Evolutionary conservation across 1,140 invertebrate genomes (phyloP), one percentile per base, ranked within the genome.

Genomic region (Trypoxylus dichotomus): DNA sequence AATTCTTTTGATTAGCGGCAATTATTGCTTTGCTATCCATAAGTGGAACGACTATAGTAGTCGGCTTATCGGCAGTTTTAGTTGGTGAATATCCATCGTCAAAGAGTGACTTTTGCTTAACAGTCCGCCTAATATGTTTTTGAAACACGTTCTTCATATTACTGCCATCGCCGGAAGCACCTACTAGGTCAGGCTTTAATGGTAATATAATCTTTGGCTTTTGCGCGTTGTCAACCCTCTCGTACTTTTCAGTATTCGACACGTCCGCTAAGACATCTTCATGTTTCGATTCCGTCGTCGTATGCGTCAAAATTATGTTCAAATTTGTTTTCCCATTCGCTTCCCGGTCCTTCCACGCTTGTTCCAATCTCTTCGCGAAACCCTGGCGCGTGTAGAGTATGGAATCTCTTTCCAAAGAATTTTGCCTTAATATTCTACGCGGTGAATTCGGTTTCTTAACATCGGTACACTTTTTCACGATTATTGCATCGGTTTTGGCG

Each of bases 371-470:
- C 74, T 89, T 88, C 0, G 89, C 87, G 5, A 90, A 78, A 74
- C 90, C 87, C 73, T 90, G 87, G 32, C 88, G 85, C 0, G 89
- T 88, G 21, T 89, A 88, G 0, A 90, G 82, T 25, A 90, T 87
- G 0, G 89, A 85, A 3, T 88, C 87, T 77, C 88, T 88, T 21
- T 41, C 41, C 21, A 83, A 24, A 7, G 78, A 83, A 24, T 54
- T 71, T n/a, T 81, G 81, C 32, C 47, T 78, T 7, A 79, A 79
- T 19, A 82, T 41, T 76, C 80, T 82, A 3, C 24, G 24, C 3
- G 76, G 29, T 0, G 78, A 74, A 6, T 79, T 19, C 0, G 37
- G 24, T 71, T 79, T 85, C 42, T 79, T 83, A 11, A 79, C 72
- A 76, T 85, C 85, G 42, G 79, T 82, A 68, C 84, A 85, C 76